Conservation (phyloP, 2,113 vertebrate genomes). For the Heteronetta atricapilla region DNA sequence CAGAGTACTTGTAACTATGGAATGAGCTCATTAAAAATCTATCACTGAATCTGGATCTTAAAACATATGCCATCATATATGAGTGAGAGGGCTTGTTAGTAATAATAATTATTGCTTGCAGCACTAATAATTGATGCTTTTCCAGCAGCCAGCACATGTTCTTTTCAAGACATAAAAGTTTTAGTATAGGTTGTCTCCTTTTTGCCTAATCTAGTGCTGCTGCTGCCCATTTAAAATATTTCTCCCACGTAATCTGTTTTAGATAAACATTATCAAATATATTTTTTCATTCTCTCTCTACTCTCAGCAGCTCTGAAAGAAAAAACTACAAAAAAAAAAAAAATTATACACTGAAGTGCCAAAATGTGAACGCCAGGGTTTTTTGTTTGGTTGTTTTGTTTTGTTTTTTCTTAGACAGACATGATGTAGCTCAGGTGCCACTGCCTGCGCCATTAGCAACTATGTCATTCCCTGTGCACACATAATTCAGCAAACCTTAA, state of each 20-base stretch:
- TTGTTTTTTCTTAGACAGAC: neutral
- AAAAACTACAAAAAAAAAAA: neutral
- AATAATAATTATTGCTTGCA: slow-evolving; percentile 9
- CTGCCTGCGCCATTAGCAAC: neutral
- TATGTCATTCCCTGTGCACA: neutral
- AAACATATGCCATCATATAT: neutral
- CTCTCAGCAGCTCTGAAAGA: neutral
- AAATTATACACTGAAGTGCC: neutral
- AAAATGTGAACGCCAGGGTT: neutral
- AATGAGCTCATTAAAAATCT: slow-evolving; percentile 46
- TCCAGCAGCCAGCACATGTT: neutral
- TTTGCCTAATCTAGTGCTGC: neutral
- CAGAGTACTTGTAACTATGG: neutral
- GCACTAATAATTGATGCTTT: slow-evolving; percentile 16
- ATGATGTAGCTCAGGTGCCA: neutral
- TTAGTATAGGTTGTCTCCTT: neutral
- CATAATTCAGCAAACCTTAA: neutral
- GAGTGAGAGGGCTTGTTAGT: neutral
- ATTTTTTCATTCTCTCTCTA: too few species aligned
- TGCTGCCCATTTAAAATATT: neutral
- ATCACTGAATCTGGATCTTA: neutral
- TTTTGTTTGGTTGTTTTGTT: neutral
- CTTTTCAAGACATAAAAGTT: neutral
- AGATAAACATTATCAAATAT: neutral
- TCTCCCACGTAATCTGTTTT: neutral